Evolutionary conservation across 1,140 invertebrate species (phyloP), one percentile per base, ranked within the genome.

Genomic region (Hyposmocoma kahamanoa): DNA sequence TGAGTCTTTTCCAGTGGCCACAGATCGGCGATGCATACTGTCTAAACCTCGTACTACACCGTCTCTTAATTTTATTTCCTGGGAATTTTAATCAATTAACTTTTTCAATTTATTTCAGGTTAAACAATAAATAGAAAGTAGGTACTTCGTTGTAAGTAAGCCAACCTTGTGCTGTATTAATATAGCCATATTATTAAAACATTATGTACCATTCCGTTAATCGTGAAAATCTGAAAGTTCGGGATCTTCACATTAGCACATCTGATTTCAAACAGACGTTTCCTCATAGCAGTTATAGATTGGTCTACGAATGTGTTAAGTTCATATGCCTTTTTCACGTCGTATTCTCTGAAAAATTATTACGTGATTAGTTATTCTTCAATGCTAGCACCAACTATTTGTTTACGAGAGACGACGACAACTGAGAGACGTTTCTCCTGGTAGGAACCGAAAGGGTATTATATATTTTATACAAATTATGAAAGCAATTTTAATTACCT

Each of bases 21-120:
- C 51, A 2, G 77, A 78, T n/a, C 71, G 61, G 36, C 68, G 61
- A 53, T 69, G 72, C 24, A 84, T 68, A 45, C 52, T 71, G 47
- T 81, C 67, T 13, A 84, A 43, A 4, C 77, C 80, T 20, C 62
- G 53, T 5, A 84, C 30, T 0, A 43, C 18, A 17, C 79, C 79
- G 20, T 71, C 51, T n/a, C 41, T 58, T 18, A 82, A 32, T 39
- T 49, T 47, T 47, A 81, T 49, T 67, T 58, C 20, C 77, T 81
- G 19, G 47, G 28, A 36, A 42, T 46, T 5, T 34, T 34, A 34
- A n/a, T 34, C 15, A 10, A 34, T 34, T 34, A 10, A n/a, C n/a
- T n/a, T n/a, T n/a, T n/a, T n/a, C n/a, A n/a, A n/a, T n/a, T n/a
- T n/a, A n/a, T n/a, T n/a, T n/a, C n/a, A n/a, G n/a, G n/a, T n/a